phyloP scores from a whole-genome alignment of 2,113 vertebrate species.

The Nanger granti region DNA sequence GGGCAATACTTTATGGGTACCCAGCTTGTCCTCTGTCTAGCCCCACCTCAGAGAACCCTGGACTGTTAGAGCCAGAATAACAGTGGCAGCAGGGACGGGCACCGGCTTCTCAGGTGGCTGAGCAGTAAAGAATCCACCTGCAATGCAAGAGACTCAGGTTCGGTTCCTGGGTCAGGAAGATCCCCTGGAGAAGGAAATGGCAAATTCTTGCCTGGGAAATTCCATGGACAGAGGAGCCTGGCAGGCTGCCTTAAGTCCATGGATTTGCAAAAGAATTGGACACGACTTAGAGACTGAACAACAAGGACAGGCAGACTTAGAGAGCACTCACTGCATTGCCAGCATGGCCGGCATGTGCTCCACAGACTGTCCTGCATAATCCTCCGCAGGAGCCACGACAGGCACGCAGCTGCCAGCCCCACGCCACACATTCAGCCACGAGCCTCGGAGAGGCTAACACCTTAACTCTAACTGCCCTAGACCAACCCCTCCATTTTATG shows the following conservation, averaged over 20 bases:
- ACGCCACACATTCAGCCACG: fast-evolving
- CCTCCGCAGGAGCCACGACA: neutral
- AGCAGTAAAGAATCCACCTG: neutral
- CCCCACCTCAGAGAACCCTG: neutral
- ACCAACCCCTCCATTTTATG: neutral
- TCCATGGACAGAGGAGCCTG: neutral
- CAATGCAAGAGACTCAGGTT: neutral
- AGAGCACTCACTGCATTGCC: neutral
- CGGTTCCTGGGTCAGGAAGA: neutral
- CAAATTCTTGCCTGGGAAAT: neutral
- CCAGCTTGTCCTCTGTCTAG: neutral
- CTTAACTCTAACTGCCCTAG: neutral
- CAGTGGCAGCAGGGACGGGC: neutral
- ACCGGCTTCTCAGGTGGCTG: fast-evolving
- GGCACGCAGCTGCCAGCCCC: neutral
- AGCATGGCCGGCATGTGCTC: neutral
- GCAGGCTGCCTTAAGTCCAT: neutral
- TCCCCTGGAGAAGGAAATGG: neutral
- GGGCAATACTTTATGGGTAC: neutral
- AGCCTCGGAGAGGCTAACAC: neutral
- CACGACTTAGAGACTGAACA: neutral
- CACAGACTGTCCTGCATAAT: neutral
- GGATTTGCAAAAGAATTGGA: neutral
- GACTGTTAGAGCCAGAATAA: neutral
- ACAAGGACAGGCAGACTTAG: neutral